Evolutionary conservation across 2,113 vertebrate species (phyloP).

Genomic region (Pangasianodon gigas): DNA sequence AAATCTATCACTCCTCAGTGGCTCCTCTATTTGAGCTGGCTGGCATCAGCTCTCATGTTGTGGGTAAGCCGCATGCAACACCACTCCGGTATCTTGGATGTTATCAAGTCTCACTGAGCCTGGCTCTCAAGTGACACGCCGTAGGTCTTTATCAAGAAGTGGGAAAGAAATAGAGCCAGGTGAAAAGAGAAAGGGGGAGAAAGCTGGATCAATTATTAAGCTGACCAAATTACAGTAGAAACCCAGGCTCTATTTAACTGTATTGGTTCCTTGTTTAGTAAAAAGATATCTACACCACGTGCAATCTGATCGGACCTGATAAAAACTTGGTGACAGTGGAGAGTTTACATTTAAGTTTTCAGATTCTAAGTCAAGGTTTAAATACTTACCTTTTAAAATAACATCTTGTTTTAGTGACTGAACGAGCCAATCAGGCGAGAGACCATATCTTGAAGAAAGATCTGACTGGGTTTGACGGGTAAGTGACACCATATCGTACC

Average conservation of each 20-base stretch:
- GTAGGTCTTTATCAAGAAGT: conserved; percentile 39
- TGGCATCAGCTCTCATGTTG: conserved; percentile 77
- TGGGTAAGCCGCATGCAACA: conserved; percentile 67
- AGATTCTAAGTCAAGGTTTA: background rate
- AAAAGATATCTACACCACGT: background rate
- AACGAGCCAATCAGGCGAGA: conserved; percentile 77
- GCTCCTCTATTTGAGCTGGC: conserved; percentile 80
- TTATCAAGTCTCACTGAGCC: conserved; percentile 41
- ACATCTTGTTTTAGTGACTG: conserved; percentile 72
- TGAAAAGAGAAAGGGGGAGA: conserved; percentile 26
- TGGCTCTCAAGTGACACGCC: conserved; percentile 45
- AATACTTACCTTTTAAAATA: background rate
- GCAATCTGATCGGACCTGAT: background rate
- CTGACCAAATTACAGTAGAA: background rate
- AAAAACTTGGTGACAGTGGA: background rate
- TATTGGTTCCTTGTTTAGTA: background rate
- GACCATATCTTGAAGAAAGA: conserved; percentile 81
- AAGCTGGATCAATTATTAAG: conserved; percentile 3
- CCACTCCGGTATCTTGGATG: conserved; percentile 35
- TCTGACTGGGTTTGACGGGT: conserved; percentile 79
- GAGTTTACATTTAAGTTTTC: background rate
- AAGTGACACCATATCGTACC: conserved; percentile 37
- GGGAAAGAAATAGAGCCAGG: conserved; percentile 2
- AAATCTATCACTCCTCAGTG: conserved; percentile 75
- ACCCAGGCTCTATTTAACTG: background rate